Evolutionary conservation across 2,888 invertebrate genomes (phyloP), one percentile per base, ranked within the genome.

Genomic region (Chrysotoxum bicinctum): DNA sequence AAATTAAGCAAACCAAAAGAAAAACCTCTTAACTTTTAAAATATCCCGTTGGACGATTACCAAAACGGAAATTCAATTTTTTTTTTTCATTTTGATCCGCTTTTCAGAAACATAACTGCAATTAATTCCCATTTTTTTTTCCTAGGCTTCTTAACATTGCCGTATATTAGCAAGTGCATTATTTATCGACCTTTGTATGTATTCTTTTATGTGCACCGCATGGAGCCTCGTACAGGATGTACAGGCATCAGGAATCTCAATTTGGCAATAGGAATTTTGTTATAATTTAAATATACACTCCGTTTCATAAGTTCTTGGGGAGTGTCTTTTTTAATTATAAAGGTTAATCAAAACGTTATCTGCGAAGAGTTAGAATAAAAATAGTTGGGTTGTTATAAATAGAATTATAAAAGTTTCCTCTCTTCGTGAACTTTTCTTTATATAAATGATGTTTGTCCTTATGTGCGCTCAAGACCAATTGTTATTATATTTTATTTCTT

Each of bases 11-110:
- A 64, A 62, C 6, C 26, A 3, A 62, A 62, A n/a, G 9, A 16
- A 45, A 43, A 45, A 45, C 26, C 48, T 64, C 7, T 30, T 56
- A 19, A 43, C 40, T 72, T 72, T 66, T 3, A 6, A 19, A 50
- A 58, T 60, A 43, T 35, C 52, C 62, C 16, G 32, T 76, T 85
- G 84, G 84, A 68, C 58, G 45, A 72, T 73, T 81, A 85, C 85
- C 83, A 85, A 85, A 85, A 73, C 85, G 81, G 85, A 85, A 81
- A 81, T 80, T 76, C 60, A 19, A 68, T 72, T 80, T 72, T 74
- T 80, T 72, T 74, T 83, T 50, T 19, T 14, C 37, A 23, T 69
- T 14, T 77, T 10, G 37, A 35, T 66, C 66, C 35, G 8, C 66
- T 54, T 72, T 85, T 81, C 80, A 72, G 48, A 80, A 76, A 68